Evolutionary conservation across 2,113 vertebrate species (phyloP), one percentile per base, ranked within the genome.

Genomic region (Neogobius melanostomus): DNA sequence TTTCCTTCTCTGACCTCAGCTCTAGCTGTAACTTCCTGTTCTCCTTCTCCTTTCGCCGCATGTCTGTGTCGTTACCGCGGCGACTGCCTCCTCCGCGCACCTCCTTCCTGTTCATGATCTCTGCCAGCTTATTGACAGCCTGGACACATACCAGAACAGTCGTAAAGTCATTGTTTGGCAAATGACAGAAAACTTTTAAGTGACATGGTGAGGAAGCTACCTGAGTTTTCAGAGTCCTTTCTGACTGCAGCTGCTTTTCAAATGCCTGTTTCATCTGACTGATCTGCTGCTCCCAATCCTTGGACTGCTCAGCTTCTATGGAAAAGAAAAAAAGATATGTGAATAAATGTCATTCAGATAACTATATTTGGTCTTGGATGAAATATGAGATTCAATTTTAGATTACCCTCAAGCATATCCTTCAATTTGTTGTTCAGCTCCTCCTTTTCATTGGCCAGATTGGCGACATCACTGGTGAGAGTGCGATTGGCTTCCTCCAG

Each of bases 91-190:
- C 92, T 0, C 85, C 91, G 0, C 91, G 90, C 1, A 91, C 72
- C 82, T 95, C 95, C 87, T 98, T 99, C 61, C 96, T 93, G 91
- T 99, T 98, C 96, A 99, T 96, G 79, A 99, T 98, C 92, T 99
- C 98, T 10, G 96, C 97, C 88, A 99, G 84, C 77, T 99, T 99
- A 81, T 99, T 99, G 77, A 99, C 98, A 62, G 98, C 98, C 98
- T 97, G 73, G 0, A 5, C 43, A 54, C 0, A 80, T 36, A 76
- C 0, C 10, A 16, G 54, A 1, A 6, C 7, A 8, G 42, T 3
- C 8, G 42, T 7, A 65, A 2, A 47, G 42, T 73, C 8, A 7
- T 12, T 16, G 48, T 61, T 66, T 54, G 28, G 44, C 44, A 6
- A 15, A 17, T 28, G 10, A 21, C 10, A 21, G 45, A 64, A 64